Evolutionary conservation across 2,797 vertebrate species (phyloP).

Genomic region (Hozukius guyotensis): DNA sequence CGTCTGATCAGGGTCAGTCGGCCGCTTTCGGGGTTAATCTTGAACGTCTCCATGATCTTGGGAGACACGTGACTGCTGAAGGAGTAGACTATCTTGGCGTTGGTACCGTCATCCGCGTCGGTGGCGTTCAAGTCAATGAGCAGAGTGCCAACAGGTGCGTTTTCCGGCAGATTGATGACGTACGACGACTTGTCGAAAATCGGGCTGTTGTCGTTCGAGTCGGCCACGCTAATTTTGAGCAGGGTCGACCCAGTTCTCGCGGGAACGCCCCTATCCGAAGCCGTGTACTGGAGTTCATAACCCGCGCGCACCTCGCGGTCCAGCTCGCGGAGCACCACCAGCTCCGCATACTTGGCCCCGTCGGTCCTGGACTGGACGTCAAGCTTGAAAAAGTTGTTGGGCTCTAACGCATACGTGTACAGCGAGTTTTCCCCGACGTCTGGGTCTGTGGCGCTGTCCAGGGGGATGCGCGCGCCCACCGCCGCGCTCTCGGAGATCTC

Average conservation of each 20-base stretch:
- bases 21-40: constrained; percentile 91
- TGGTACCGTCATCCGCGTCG: constrained; percentile 94
- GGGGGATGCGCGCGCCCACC: constrained; percentile 92
- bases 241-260: constrained; percentile 91
- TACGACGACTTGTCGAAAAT: constrained; percentile 91
- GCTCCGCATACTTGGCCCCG: constrained; percentile 93
- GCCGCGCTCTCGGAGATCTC: constrained; percentile 96
- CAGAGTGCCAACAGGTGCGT: constrained; percentile 89
- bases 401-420: constrained; percentile 90
- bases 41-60: constrained; percentile 93
- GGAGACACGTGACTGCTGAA: constrained; percentile 95
- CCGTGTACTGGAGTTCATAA: constrained; percentile 94
- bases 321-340: constrained; percentile 92
- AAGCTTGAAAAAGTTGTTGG: constrained; percentile 90
- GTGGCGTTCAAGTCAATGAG: constrained; percentile 95
- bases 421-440: constrained; percentile 96
- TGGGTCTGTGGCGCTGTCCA: constrained; percentile 96
- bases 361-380: constrained; percentile 93
- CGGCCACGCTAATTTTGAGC: constrained; percentile 91
- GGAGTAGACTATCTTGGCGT: constrained; percentile 94
- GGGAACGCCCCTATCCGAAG: constrained; percentile 93
- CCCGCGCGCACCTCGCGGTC: constrained; percentile 90
- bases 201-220: constrained; percentile 98
- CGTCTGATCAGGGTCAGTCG: constrained; percentile 90
- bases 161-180: constrained; percentile 90